Conservation (phyloP, 2,888 invertebrate genomes). For the Stenotaenia linearis region DNA sequence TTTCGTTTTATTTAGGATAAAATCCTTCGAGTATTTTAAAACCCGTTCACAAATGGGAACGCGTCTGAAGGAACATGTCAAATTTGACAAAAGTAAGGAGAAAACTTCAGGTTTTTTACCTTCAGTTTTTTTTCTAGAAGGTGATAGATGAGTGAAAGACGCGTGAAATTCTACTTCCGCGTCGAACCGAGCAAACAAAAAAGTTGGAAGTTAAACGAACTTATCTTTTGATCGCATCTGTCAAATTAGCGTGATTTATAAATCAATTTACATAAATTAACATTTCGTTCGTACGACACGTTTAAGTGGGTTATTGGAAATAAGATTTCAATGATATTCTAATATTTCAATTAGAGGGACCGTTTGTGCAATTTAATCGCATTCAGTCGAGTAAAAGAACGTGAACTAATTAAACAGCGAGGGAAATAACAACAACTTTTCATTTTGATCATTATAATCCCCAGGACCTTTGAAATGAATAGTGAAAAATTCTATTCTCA, state of each 20-base stretch:
- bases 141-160: not conserved
- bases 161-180: not conserved
- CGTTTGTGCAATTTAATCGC: no score
- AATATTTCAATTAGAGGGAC: no score
- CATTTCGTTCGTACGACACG: no score
- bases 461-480: not conserved
- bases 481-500: constrained; percentile 6
- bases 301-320: no score
- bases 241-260: no score
- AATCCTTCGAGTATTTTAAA: not conserved
- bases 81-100: not conserved
- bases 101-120: not conserved
- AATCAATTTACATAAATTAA: no score
- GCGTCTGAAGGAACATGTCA: not conserved
- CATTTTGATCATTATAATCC: not conserved
- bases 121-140: no score
- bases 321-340: no score
- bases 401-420: no score
- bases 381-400: no score
- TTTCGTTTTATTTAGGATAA: not conserved
- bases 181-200: not conserved
- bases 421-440: not conserved
- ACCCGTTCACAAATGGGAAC: constrained; percentile 8
- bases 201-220: no score
- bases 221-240: no score